Percentiles rank a stretch among this genome's conserved stretches.
Conservation (phyloP, 2,113 vertebrate genomes). For the Maccullochella peelii region DNA sequence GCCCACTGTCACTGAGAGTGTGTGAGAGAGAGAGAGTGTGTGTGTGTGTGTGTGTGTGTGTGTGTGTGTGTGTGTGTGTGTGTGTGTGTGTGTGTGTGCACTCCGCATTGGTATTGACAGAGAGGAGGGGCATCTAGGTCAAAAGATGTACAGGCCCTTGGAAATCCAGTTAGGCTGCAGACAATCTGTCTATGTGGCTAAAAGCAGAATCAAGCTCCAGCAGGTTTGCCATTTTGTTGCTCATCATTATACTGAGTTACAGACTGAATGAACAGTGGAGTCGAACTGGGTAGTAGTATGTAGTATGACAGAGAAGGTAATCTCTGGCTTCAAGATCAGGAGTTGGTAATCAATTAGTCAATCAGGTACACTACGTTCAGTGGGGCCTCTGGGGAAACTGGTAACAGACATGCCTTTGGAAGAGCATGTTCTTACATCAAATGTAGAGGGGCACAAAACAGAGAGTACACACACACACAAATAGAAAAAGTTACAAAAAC, state of each 20-base stretch:
- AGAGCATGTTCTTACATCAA: neutral
- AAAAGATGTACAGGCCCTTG: conserved; percentile 9
- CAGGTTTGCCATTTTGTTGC: neutral
- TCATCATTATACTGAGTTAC: neutral
- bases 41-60: conserved; percentile 6
- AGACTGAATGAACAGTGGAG: neutral
- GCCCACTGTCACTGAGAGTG: conserved; percentile 14
- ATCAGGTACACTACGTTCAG: neutral
- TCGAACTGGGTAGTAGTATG: neutral
- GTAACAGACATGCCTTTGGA: neutral
- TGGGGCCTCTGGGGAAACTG: neutral
- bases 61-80: neutral
- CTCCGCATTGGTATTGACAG: conserved; percentile 15
- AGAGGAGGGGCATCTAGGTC: neutral
- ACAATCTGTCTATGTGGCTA: neutral
- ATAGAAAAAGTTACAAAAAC: neutral
- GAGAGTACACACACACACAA: neutral
- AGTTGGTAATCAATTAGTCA: neutral
- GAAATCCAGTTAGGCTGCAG: neutral
- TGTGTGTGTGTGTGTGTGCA: neutral
- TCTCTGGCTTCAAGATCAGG: neutral
- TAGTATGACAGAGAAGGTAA: neutral
- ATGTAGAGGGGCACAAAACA: neutral
- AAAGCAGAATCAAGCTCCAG: neutral
- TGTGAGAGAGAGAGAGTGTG: neutral